These are phyloP conservation scores for Eristalis arbustorum DNA, from an alignment of 2,888 invertebrate species.

Conservation along the genomic window DNA sequence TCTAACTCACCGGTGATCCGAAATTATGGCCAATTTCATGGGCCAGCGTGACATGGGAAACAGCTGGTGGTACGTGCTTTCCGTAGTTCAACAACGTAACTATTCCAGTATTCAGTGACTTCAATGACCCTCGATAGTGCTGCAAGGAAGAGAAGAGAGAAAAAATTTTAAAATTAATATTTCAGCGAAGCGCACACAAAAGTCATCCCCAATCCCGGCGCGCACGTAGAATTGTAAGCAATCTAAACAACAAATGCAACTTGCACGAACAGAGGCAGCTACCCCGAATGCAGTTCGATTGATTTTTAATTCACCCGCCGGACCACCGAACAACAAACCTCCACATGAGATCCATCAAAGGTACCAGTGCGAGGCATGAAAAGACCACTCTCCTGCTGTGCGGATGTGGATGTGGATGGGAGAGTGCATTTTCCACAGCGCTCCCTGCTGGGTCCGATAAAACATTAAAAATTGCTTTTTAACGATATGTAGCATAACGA, in stretches of 20 bases:
- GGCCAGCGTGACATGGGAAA: conserved; percentile 98
- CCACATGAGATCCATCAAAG: neutral
- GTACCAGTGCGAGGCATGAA: neutral
- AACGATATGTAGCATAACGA: conserved; percentile 25
- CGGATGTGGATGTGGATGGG: neutral
- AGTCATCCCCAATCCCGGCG: neutral
- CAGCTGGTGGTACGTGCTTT: conserved; percentile 98
- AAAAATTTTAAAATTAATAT: conserved; percentile 36
- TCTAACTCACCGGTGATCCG: conserved; percentile 92
- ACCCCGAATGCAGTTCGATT: conserved; percentile 10
- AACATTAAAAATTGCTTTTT: conserved; percentile 52
- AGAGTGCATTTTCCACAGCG: neutral
- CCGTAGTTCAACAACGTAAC: conserved; percentile 98
- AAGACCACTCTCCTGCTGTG: conserved; percentile 1
- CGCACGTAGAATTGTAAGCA: neutral
- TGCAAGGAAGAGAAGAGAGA: conserved; percentile 80
- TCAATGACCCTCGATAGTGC: conserved; percentile 95
- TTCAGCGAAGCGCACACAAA: conserved; percentile 17
- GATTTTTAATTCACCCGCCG: conserved; percentile 56
- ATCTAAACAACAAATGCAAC: conserved; percentile 36
- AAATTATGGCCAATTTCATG: conserved; percentile 99
- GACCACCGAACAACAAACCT: conserved; percentile 18
- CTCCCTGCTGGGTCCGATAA: neutral
- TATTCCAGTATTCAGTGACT: conserved; percentile 98
- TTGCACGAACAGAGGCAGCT: conserved; percentile 30